Evolutionary conservation across 2,888 invertebrate species (phyloP), one percentile per base, ranked within the genome.

Genomic region (Agrotis segetum): DNA sequence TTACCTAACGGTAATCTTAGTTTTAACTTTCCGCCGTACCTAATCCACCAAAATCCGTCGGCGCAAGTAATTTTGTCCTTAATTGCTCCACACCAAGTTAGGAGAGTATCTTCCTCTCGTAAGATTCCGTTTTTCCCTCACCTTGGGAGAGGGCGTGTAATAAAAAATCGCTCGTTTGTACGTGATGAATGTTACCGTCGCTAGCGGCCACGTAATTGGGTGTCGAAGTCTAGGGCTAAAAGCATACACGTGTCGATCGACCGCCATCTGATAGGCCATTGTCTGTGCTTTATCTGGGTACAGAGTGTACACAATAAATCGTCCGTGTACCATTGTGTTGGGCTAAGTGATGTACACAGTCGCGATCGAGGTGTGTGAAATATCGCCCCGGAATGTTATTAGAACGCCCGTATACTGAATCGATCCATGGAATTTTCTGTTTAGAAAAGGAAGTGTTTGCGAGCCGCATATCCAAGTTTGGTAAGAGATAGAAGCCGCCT

Each of bases 211-310:
- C 91, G 93, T 95, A 95, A 96, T 95, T 95, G 94, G 94, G 92
- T 94, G 94, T 94, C 93, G 93, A 94, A 93, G 94, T 91, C 92
- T 92, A 88, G 88, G 84, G 91, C 92, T 95, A 94, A 95, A 94
- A 95, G 96, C 96, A 95, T 94, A 95, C 95, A 95, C 95, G 90
- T 95, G 96, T 95, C 86, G 91, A 91, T 90, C 88, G 77, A 83
- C 88, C 89, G 90, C 89, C 89, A 92, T 93, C 92, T 89, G 93
- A 93, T 93, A 92, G 91, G 85, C 93, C 90, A 95, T 95, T 96
- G 96, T 95, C 95, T 94, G 91, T 88, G 89, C 90, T 91, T 93
- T 94, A 95, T 95, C 95, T 90, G 88, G 83, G 86, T 87, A 87
- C 87, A 86, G 85, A 89, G 86, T 94, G 93, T 93, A 93, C 89